Percentiles rank a stretch among this genome's conserved stretches.
These are phyloP conservation scores for Clarias platycephalus DNA, from an alignment of 2,797 vertebrate genomes.

Conservation along the genomic window DNA sequence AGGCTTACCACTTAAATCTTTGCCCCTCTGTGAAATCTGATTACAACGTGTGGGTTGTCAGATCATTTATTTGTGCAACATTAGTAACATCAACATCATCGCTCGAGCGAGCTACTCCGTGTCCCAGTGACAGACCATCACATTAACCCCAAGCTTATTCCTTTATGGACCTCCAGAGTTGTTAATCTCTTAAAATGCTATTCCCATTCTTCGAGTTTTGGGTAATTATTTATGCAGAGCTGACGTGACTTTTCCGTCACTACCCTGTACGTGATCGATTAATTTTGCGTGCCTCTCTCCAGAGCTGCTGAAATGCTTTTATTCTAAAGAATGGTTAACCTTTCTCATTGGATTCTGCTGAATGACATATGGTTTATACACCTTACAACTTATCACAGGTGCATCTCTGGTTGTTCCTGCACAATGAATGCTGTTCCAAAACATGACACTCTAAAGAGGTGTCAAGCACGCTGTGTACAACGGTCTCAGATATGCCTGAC, in stretches of 20 bases:
- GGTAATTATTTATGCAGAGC: background rate
- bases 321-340: too few relatives aligned
- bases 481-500: background rate
- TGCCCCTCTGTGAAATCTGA: conserved; percentile 23
- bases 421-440: background rate
- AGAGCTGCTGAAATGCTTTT: background rate
- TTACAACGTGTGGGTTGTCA: conserved; percentile 20
- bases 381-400: background rate
- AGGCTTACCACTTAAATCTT: conserved; percentile 34
- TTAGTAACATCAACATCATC: conserved; percentile 19
- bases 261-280: background rate
- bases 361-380: background rate
- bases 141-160: conserved; percentile 23
- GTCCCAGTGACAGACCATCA: background rate
- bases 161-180: conserved; percentile 16
- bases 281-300: background rate
- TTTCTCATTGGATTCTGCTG: background rate
- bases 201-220: background rate
- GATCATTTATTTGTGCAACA: conserved; percentile 13
- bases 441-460: conserved; percentile 11
- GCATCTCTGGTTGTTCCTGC: background rate
- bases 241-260: background rate
- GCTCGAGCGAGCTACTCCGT: background rate
- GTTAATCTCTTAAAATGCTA: background rate
- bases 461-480: background rate